Evolutionary conservation across 2,888 invertebrate genomes (phyloP).

Genomic region (Sinohyriopsis cumingii): DNA sequence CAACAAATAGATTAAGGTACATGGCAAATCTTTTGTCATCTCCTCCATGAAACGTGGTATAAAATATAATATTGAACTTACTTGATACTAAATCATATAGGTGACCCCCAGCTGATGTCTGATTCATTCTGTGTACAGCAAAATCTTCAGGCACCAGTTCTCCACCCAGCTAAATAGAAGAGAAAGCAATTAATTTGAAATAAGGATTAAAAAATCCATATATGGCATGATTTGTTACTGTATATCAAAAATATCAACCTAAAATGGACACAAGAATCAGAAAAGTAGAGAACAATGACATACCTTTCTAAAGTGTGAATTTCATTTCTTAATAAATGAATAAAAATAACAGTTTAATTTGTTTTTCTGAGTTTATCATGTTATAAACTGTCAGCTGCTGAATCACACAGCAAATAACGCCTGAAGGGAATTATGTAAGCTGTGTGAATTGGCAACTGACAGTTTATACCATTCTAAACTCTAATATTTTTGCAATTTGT

Average conservation of each 20-base stretch:
- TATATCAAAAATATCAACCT: background rate
- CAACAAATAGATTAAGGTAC: too few species aligned
- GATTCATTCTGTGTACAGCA: conserved; percentile 54
- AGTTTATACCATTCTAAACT: too few species aligned
- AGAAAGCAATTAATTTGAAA: background rate
- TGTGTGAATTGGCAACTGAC: too few species aligned
- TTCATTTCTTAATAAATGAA: too few species aligned
- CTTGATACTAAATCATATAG: conserved; percentile 61
- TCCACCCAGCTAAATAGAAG: conserved; percentile 41
- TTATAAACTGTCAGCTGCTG: too few species aligned
- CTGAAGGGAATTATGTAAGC: too few species aligned
- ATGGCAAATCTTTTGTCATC: too few species aligned
- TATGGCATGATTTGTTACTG: background rate
- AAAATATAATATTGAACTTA: conserved; percentile 19
- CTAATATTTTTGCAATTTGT: too few species aligned
- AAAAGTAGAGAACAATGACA: background rate
- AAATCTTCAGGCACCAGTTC: conserved; percentile 44
- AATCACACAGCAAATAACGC: too few species aligned
- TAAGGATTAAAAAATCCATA: background rate
- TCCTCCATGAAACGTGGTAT: background rate
- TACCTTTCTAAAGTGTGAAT: conserved; percentile 22
- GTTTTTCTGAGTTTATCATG: too few species aligned
- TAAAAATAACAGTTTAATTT: too few species aligned
- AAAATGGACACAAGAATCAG: background rate
- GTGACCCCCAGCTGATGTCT: conserved; percentile 61